Percentiles rank a stretch among this genome's conserved stretches.
phyloP scores from a whole-genome alignment of 1,140 invertebrate genomes.

The Bombus terrestris region DNA sequence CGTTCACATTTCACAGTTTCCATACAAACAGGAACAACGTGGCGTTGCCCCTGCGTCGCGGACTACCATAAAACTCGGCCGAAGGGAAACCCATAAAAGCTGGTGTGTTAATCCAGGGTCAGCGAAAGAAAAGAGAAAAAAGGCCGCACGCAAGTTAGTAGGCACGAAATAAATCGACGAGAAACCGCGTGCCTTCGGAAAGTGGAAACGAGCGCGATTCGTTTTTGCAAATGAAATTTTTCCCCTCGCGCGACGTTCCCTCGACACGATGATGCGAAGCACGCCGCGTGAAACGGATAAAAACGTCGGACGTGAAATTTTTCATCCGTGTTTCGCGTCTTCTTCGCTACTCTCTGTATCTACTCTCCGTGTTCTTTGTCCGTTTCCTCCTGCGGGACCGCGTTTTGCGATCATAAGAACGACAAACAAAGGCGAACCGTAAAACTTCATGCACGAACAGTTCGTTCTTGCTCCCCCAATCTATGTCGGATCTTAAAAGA shows the following conservation, averaged over 20 bases:
- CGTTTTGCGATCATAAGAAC: slow-evolving; percentile 14
- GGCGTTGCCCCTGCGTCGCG: background rate
- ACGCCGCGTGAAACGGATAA: background rate
- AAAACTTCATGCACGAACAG: slow-evolving; percentile 58
- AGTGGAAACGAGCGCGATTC: background rate
- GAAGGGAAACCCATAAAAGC: background rate
- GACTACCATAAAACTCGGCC: background rate
- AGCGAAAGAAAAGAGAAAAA: too few species aligned
- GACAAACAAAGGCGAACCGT: slow-evolving; percentile 65
- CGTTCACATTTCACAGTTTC: background rate
- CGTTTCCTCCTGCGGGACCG: background rate
- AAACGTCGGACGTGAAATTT: slow-evolving; percentile 19
- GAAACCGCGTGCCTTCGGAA: background rate
- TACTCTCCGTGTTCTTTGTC: background rate
- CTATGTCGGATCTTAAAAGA: slow-evolving; percentile 59
- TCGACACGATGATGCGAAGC: background rate
- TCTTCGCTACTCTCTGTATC: background rate
- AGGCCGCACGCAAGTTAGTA: background rate
- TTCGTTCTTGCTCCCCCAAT: slow-evolving; percentile 46
- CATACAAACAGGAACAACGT: background rate
- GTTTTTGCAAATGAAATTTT: slow-evolving; percentile 22
- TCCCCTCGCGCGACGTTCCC: background rate
- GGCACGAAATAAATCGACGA: background rate
- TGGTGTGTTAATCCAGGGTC: slow-evolving; percentile 2
- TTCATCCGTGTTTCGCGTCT: background rate